Evolutionary conservation across 2,797 vertebrate species (phyloP), one percentile per base, ranked within the genome.

Genomic region (Myripristis jacobus): DNA sequence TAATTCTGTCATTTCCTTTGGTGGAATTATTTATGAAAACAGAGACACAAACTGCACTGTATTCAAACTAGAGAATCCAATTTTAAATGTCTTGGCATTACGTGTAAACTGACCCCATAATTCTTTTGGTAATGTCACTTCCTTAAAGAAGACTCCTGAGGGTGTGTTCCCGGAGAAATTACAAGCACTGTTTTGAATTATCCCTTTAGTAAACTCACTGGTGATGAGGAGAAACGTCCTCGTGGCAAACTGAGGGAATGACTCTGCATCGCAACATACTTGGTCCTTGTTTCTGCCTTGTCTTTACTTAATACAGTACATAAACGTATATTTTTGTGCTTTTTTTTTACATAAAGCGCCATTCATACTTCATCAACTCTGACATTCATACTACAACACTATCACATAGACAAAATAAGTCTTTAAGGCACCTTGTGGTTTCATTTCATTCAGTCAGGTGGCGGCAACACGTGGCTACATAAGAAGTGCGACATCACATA

Each of bases 401-500:
- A 80, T 61, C 64, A 73, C 53, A 34, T 25, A 43, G 50, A 55
- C 56, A 61, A 55, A 34, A 69, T 64, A 53, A 74, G 62, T 38
- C 69, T 46, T 69, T 52, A 73, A 74, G 62, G 71, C 69, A 74
- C 50, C 34, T 76, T 7, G 62, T 75, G 73, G 70, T 82, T 82
- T 67, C 64, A 70, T 68, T 57, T 52, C 31, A 51, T 72, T 66
- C 77, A 66, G 69, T 76, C 68, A 74, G 75, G 76, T 65, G 16
- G 75, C 80, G 69, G 77, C 63, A 70, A 71, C 74, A 81, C 29
- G 61, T 79, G 73, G 81, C 78, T 81, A 74, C 81, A 58, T 48
- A 61, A 50, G 72, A 90, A 89, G 89, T 91, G 88, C 88, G 87
- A 89, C 70, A 79, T 86, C 73, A 84, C 59, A 75, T 41, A 72